Conservation (phyloP, 2,113 vertebrate genomes). For the Gadus chalcogrammus region DNA sequence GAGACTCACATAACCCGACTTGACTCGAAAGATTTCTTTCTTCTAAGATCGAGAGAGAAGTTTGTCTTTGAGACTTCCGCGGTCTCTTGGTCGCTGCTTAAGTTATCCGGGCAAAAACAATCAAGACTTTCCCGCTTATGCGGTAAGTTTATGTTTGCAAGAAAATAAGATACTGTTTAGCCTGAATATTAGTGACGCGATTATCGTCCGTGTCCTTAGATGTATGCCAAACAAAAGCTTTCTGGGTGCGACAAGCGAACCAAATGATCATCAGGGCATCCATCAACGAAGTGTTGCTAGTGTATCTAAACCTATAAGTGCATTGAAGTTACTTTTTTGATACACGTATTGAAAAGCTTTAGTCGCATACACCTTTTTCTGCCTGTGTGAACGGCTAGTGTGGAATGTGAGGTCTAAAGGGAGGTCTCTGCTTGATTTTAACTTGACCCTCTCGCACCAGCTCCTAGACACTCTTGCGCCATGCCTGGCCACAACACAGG, state of each 20-base stretch:
- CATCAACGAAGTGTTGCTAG: too few species aligned
- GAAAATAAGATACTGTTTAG: neutral
- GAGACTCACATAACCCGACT: neutral
- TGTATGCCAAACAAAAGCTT: conserved; percentile 1
- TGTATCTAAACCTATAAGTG: too few species aligned
- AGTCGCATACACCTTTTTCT: too few species aligned
- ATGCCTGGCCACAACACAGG: conserved; percentile 82
- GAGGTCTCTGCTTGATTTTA: neutral
- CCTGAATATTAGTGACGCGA: neutral
- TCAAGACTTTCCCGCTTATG: conserved; percentile 56
- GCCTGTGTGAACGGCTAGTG: too few species aligned
- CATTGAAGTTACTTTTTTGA: too few species aligned
- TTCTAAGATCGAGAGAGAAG: conserved; percentile 23
- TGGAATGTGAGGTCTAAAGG: too few species aligned
- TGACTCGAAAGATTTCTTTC: conserved; percentile 7
- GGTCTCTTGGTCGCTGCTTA: conserved; percentile 37
- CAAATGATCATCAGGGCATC: conserved; percentile 8
- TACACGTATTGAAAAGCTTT: too few species aligned
- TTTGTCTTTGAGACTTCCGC: conserved; percentile 63
- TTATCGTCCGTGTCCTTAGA: conserved; percentile 1
- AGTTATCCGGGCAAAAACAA: conserved; percentile 25
- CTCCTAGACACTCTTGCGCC: conserved; percentile 70
- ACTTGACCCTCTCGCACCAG: conserved; percentile 37
- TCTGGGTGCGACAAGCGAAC: conserved; percentile 19
- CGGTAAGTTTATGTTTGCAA: conserved; percentile 55